Conservation (phyloP, 2,888 invertebrate species). For the Archaeoteleia sp. region DNA sequence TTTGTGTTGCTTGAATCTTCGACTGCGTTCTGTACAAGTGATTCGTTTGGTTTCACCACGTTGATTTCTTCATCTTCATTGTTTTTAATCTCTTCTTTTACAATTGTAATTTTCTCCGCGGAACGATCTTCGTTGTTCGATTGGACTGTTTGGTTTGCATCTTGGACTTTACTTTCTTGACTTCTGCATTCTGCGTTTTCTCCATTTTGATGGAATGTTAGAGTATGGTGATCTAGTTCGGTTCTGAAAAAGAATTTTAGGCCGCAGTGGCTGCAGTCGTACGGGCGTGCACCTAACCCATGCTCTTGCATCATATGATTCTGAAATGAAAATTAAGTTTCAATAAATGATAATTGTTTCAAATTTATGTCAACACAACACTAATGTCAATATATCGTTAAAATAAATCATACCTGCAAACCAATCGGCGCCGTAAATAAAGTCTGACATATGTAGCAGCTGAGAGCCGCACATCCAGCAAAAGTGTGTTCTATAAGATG, state of each 20-base stretch:
- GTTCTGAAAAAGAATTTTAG: slow-evolving; percentile 93
- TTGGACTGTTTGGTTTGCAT: slow-evolving; percentile 1
- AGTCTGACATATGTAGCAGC: slow-evolving; percentile 91
- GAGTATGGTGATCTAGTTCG: slow-evolving; percentile 89
- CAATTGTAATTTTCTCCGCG: neutral
- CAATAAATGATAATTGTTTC: neutral
- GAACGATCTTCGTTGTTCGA: slow-evolving; percentile 6
- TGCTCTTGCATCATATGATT: slow-evolving; percentile 87
- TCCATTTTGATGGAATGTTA: slow-evolving; percentile 40
- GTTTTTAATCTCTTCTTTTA: slow-evolving; percentile 27
- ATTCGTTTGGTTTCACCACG: slow-evolving; percentile 17
- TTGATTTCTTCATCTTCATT: slow-evolving; percentile 37
- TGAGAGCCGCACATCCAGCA: slow-evolving; percentile 87
- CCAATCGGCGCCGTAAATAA: slow-evolving; percentile 90
- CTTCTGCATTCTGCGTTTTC: slow-evolving; percentile 9
- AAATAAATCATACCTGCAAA: slow-evolving; percentile 77
- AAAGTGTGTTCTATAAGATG: slow-evolving; percentile 96
- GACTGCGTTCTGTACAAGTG: neutral
- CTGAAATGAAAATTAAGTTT: slow-evolving; percentile 73
- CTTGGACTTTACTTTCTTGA: slow-evolving; percentile 5
- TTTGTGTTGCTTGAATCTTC: slow-evolving; percentile 9
- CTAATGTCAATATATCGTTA: too few relatives aligned
- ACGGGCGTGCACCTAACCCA: slow-evolving; percentile 86
- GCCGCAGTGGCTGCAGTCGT: slow-evolving; percentile 89
- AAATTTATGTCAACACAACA: too few relatives aligned